Evolutionary conservation across 1,140 invertebrate genomes (phyloP).

Genomic region (Drosophila sproati): DNA sequence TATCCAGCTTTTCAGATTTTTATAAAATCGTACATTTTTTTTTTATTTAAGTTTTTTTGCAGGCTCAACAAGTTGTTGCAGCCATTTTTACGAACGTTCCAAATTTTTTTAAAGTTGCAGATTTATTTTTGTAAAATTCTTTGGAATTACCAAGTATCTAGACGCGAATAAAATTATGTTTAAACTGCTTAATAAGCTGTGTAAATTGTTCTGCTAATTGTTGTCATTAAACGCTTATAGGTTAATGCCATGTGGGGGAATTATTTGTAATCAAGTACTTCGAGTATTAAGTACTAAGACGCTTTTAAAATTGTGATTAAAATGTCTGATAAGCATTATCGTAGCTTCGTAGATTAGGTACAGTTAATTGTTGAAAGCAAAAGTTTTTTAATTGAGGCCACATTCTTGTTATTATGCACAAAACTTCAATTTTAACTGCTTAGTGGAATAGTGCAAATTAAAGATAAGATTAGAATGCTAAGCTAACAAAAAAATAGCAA

Average conservation of each 20-base stretch:
- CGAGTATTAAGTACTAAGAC: neutral
- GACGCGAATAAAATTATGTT: neutral
- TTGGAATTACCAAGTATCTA: neutral
- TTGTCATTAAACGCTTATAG: neutral
- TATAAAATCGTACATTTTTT: neutral
- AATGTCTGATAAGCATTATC: constrained; percentile 9
- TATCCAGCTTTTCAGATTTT: neutral
- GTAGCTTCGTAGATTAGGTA: neutral
- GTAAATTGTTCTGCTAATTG: too few species aligned
- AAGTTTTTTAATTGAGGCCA: constrained; percentile 36
- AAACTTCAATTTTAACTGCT: neutral
- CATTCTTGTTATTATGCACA: neutral
- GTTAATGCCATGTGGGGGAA: neutral
- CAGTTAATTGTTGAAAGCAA: neutral
- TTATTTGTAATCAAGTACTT: neutral
- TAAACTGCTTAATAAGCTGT: neutral
- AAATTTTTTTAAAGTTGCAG: neutral
- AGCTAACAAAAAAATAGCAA: neutral
- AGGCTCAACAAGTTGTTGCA: constrained; percentile 13
- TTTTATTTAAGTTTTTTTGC: neutral
- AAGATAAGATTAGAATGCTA: constrained; percentile 15
- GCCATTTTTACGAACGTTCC: neutral
- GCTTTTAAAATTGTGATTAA: too few species aligned
- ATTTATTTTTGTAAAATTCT: neutral
- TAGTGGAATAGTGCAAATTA: neutral